Evolutionary conservation across 1,140 invertebrate genomes (phyloP).

Genomic region (Orius insidiosus): DNA sequence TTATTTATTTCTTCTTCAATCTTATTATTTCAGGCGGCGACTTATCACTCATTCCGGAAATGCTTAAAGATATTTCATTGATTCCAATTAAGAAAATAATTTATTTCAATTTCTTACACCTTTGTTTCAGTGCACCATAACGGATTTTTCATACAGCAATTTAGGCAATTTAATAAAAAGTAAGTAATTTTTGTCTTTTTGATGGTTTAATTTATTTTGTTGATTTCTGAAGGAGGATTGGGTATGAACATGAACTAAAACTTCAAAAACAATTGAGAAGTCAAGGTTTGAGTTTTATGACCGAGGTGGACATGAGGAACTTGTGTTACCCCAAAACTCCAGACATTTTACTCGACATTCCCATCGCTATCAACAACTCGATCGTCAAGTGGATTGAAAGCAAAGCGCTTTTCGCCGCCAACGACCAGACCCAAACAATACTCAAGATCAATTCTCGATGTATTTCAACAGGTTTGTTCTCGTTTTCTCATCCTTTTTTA

Average conservation of each 20-base stretch:
- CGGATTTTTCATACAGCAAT: too few species aligned
- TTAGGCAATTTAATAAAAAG: too few species aligned
- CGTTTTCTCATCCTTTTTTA: conserved; percentile 2
- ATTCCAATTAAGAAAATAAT: too few species aligned
- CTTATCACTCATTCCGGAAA: too few species aligned
- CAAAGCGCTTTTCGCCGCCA: conserved; percentile 86
- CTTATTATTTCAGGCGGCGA: too few species aligned
- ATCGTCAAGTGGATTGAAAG: conserved; percentile 94
- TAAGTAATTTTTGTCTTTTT: not conserved
- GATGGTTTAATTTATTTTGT: not conserved
- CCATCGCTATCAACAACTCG: conserved; percentile 67
- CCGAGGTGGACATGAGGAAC: conserved; percentile 61
- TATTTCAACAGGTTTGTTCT: conserved; percentile 68
- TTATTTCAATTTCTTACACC: too few species aligned
- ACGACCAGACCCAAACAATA: conserved; percentile 43
- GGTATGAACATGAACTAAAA: conserved; percentile 56
- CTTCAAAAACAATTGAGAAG: conserved; percentile 39
- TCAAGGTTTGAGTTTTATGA: conserved; percentile 47
- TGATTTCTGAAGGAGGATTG: conserved; percentile 27
- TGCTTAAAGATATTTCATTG: too few species aligned
- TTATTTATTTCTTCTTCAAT: too few species aligned
- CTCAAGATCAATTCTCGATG: conserved; percentile 65
- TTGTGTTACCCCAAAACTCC: conserved; percentile 90
- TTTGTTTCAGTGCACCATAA: too few species aligned
- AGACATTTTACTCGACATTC: conserved; percentile 78